A percentile compares a stretch with the other conserved stretches of the same genome.
These are phyloP conservation scores for Thomomys bottae DNA, from an alignment of 2,113 vertebrate genomes.

Conservation along the genomic window DNA sequence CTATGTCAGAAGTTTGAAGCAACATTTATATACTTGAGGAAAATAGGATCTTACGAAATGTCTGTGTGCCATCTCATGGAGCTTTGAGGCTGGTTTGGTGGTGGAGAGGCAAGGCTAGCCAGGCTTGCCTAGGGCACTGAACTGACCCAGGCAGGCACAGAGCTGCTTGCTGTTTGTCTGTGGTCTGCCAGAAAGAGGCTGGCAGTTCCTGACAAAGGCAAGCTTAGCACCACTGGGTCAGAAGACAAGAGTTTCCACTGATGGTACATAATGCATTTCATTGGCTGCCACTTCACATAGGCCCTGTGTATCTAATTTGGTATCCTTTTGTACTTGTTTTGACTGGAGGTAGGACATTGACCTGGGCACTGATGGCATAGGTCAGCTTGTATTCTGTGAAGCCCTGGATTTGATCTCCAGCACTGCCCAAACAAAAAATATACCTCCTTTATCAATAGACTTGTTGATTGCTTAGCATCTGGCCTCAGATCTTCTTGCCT, in stretches of 20 bases:
- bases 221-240: background rate
- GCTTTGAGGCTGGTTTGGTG: background rate
- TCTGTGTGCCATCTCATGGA: background rate
- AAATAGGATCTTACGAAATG: constrained; percentile 22
- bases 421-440: background rate
- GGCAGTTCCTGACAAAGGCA: background rate
- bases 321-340: constrained; percentile 5
- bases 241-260: background rate
- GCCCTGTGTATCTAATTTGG: background rate
- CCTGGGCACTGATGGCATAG: background rate
- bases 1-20: constrained; percentile 26
- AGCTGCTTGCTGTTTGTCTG: background rate
- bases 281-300: background rate
- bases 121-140: background rate
- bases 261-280: background rate
- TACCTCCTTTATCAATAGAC: background rate
- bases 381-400: background rate
- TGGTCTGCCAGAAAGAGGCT: background rate
- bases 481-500: background rate
- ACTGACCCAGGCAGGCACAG: background rate
- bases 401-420: background rate
- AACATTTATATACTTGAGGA: constrained; percentile 26
- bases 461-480: background rate
- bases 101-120: background rate
- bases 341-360: background rate